These are phyloP conservation scores for Agraylea sexmaculata DNA, from an alignment of 1,140 invertebrate genomes.

Conservation along the genomic window DNA sequence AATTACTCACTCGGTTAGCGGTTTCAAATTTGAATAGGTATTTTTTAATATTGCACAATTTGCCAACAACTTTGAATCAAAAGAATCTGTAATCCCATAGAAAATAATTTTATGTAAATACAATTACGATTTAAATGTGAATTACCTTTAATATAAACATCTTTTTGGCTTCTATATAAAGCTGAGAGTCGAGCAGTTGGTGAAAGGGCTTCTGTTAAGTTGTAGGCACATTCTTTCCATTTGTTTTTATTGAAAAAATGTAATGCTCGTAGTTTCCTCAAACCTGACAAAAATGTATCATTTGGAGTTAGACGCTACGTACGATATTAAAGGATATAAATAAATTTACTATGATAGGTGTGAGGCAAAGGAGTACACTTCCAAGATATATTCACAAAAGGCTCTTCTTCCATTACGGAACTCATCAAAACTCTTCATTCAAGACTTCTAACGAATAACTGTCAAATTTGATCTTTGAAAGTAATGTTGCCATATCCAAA, in stretches of 20 bases:
- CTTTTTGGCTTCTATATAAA: slow-evolving; percentile 31
- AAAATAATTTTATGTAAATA: slow-evolving; percentile 6
- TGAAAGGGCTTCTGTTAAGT: slow-evolving; percentile 33
- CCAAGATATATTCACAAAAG: too few species aligned
- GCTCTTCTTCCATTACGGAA: too few species aligned
- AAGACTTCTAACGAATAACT: too few species aligned
- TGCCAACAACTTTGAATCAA: slow-evolving; percentile 26
- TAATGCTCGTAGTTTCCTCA: slow-evolving; percentile 28
- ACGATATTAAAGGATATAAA: too few species aligned
- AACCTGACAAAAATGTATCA: too few species aligned
- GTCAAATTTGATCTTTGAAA: too few species aligned
- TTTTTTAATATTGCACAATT: slow-evolving; percentile 24
- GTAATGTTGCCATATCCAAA: too few species aligned
- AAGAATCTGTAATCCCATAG: slow-evolving; percentile 24
- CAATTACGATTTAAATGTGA: background rate
- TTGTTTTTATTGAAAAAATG: slow-evolving; percentile 12
- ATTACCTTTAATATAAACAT: slow-evolving; percentile 22
- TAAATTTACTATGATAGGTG: too few species aligned
- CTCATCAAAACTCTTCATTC: too few species aligned
- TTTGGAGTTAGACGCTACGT: too few species aligned
- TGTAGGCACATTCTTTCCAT: slow-evolving; percentile 17
- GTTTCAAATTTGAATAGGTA: slow-evolving; percentile 26
- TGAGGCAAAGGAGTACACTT: too few species aligned
- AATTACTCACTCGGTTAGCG: slow-evolving; percentile 3
- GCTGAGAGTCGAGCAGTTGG: slow-evolving; percentile 30